Percentiles rank a stretch among this genome's conserved stretches.
These are phyloP conservation scores for Drosophila grimshawi DNA, from an alignment of 1,140 invertebrate species.

Conservation along the genomic window DNA sequence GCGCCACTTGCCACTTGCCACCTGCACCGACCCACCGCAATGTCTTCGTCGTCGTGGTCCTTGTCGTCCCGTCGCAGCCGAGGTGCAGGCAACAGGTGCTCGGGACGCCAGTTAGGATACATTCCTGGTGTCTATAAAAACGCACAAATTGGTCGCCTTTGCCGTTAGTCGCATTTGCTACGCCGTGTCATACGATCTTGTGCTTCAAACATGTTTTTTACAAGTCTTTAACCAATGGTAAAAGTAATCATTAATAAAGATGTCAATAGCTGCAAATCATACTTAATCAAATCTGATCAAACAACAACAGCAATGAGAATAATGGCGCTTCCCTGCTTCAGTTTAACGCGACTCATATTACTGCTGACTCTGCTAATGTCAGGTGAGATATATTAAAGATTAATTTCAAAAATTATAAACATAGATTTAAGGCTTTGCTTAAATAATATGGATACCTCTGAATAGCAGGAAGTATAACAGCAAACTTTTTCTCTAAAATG, in stretches of 20 bases:
- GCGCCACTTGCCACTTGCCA: not conserved
- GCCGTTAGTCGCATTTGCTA: constrained; percentile 49
- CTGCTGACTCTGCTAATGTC: constrained; percentile 49
- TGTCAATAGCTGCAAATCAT: constrained; percentile 14
- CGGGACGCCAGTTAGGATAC: constrained; percentile 1
- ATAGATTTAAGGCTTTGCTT: not conserved
- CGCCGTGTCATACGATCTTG: constrained; percentile 50
- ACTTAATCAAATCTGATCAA: not conserved
- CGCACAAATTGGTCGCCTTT: constrained; percentile 14
- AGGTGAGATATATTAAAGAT: constrained; percentile 36
- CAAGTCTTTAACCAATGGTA: constrained; percentile 24
- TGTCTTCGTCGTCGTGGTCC: not conserved
- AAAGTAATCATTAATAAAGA: constrained; percentile 1
- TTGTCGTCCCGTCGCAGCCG: not conserved
- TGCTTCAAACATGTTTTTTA: constrained; percentile 17
- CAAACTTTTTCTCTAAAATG: too few relatives aligned
- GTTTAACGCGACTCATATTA: constrained; percentile 22
- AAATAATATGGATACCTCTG: too few relatives aligned
- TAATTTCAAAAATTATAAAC: not conserved
- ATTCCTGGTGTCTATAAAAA: constrained; percentile 61
- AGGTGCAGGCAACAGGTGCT: constrained; percentile 63
- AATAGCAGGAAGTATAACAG: too few relatives aligned
- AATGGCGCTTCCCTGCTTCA: constrained; percentile 38
- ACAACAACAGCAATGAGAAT: constrained; percentile 15
- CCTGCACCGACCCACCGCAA: not conserved